Conservation (phyloP, 2,888 invertebrate genomes). For the Drosophila testacea region DNA sequence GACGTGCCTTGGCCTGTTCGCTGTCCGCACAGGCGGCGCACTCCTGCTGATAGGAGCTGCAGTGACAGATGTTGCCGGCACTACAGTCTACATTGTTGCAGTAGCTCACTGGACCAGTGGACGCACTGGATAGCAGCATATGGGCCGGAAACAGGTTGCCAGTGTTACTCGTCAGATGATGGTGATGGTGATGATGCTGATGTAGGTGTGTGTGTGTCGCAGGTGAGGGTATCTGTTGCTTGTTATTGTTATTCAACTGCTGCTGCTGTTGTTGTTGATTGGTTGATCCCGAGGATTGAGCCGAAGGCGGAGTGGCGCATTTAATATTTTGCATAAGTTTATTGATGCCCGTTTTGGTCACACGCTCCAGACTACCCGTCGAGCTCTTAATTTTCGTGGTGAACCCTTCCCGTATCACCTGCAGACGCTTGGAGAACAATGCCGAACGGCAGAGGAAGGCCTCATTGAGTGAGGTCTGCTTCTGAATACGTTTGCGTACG, state of each 20-base stretch:
- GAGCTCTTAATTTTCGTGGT: slow-evolving; percentile 93
- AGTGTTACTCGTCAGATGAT: slow-evolving; percentile 48
- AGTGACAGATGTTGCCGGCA: slow-evolving; percentile 68
- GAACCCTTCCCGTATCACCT: slow-evolving; percentile 88
- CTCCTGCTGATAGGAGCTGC: slow-evolving; percentile 79
- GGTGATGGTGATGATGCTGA: slow-evolving; percentile 70
- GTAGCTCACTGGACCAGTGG: slow-evolving; percentile 77
- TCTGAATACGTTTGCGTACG: slow-evolving; percentile 93
- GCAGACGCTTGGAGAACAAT: slow-evolving; percentile 84
- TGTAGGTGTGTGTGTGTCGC: slow-evolving; percentile 49
- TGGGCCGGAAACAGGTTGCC: slow-evolving; percentile 47
- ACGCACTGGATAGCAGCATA: slow-evolving; percentile 55
- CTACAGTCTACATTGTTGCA: slow-evolving; percentile 83
- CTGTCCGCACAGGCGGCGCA: slow-evolving; percentile 67
- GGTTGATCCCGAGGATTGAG: background rate
- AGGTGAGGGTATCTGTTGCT: slow-evolving; percentile 46
- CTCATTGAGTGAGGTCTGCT: slow-evolving; percentile 95
- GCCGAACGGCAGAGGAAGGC: slow-evolving; percentile 89
- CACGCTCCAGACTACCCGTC: slow-evolving; percentile 93
- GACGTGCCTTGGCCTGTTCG: slow-evolving; percentile 87
- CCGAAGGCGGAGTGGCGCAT: slow-evolving; percentile 76
- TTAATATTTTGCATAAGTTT: slow-evolving; percentile 94
- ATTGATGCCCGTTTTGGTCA: slow-evolving; percentile 92
- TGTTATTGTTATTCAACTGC: slow-evolving; percentile 43
- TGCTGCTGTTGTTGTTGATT: slow-evolving; percentile 32